Evolutionary conservation across 2,888 invertebrate genomes (phyloP).

Genomic region (Sinelater perroti): DNA sequence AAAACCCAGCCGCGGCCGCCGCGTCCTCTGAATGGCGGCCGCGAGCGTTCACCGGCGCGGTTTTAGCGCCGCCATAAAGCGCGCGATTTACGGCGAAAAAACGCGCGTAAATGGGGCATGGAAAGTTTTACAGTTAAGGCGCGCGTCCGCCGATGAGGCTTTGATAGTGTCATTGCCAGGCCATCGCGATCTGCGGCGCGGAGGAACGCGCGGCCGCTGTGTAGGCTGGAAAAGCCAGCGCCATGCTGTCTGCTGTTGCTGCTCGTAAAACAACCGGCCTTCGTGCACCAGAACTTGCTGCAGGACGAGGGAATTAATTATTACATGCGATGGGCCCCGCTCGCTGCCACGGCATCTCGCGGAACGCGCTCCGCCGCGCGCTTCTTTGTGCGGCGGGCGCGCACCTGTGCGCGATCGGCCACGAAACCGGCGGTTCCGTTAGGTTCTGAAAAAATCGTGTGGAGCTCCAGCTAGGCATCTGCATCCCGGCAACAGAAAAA

Average conservation of each 20-base stretch:
- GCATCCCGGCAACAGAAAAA: too few species aligned
- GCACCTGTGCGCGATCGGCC: not conserved
- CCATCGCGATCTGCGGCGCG: slow-evolving; percentile 21
- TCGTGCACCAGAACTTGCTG: slow-evolving; percentile 29
- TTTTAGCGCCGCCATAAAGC: slow-evolving; percentile 13
- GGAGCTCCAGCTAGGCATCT: too few species aligned
- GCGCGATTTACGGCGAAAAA: slow-evolving; percentile 15
- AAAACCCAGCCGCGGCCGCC: too few species aligned
- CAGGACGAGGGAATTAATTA: slow-evolving; percentile 33
- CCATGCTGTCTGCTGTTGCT: slow-evolving; percentile 38
- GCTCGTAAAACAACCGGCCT: slow-evolving; percentile 36
- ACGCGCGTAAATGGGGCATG: slow-evolving; percentile 28
- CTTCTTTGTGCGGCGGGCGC: too few species aligned
- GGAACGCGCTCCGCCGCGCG: too few species aligned
- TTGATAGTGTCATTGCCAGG: slow-evolving; percentile 38
- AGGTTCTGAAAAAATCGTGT: too few species aligned
- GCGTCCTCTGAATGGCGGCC: too few species aligned
- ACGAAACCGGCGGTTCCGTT: too few species aligned
- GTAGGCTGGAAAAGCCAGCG: slow-evolving; percentile 36
- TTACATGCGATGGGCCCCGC: slow-evolving; percentile 26
- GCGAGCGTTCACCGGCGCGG: slow-evolving; percentile 6
- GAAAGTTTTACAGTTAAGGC: slow-evolving; percentile 34
- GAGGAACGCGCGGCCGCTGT: slow-evolving; percentile 32
- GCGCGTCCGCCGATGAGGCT: slow-evolving; percentile 23
- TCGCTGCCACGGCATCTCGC: slow-evolving; percentile 23